Evolutionary conservation across 53 echinoderm and acorn worm species (phyloP).

Genomic region (Patiria pectinifera): DNA sequence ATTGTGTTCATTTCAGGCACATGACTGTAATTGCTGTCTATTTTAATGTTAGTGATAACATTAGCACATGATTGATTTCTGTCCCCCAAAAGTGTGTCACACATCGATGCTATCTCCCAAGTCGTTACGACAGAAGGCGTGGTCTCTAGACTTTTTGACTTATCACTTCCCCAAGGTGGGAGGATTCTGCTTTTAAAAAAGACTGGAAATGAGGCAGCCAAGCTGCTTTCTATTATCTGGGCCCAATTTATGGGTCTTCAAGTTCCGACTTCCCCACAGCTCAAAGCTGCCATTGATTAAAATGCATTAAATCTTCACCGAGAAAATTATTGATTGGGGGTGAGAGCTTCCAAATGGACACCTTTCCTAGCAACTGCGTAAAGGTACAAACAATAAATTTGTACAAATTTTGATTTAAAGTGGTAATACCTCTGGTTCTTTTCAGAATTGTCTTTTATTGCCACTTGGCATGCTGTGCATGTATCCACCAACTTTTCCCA

Average conservation of each 20-base stretch:
- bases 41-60: neutral
- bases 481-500: too few relatives aligned
- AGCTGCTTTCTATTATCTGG: neutral
- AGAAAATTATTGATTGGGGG: neutral
- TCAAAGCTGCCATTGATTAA: conserved; percentile 1
- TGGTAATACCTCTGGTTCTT: too few relatives aligned
- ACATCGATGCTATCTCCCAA: neutral
- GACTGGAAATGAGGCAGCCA: neutral
- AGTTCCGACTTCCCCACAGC: neutral
- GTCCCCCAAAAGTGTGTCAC: neutral
- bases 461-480: too few relatives aligned
- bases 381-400: neutral
- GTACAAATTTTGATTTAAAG: neutral
- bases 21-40: too few relatives aligned
- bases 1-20: too few relatives aligned
- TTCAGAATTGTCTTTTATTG: too few relatives aligned
- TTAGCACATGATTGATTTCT: neutral
- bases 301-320: neutral
- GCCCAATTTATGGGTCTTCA: neutral
- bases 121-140: neutral
- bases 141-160: neutral
- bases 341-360: neutral
- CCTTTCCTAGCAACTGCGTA: neutral
- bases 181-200: neutral
- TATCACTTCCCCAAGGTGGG: neutral